These are phyloP conservation scores for Xyrauchen texanus DNA, from an alignment of 2,113 vertebrate genomes.

Conservation along the genomic window DNA sequence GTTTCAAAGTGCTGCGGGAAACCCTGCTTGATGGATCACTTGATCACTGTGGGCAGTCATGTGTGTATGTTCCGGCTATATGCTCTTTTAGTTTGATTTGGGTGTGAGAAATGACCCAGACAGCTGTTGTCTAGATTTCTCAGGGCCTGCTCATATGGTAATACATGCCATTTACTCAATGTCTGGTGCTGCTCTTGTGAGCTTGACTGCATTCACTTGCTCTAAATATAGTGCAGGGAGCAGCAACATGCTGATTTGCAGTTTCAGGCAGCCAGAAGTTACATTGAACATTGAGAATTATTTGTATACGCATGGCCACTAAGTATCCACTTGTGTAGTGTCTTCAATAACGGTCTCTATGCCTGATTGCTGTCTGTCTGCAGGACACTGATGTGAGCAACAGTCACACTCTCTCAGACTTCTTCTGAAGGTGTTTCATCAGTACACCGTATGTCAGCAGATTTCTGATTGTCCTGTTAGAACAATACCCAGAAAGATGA, in stretches of 20 bases:
- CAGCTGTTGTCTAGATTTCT: background rate
- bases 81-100: too few relatives aligned
- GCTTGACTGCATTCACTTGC: constrained; percentile 59
- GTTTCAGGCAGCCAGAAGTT: constrained; percentile 75
- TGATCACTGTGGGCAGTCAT: too few relatives aligned
- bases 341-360: constrained; percentile 73
- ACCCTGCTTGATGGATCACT: too few relatives aligned
- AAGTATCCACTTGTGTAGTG: constrained; percentile 70
- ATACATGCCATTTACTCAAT: constrained; percentile 5
- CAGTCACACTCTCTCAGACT: too few relatives aligned
- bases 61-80: too few relatives aligned
- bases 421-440: too few relatives aligned
- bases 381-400: constrained; percentile 58
- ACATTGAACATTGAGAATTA: constrained; percentile 72
- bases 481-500: too few relatives aligned
- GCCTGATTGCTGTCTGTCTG: constrained; percentile 70
- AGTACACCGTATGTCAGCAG: too few relatives aligned
- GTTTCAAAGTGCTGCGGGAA: too few relatives aligned
- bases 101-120: background rate
- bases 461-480: too few relatives aligned
- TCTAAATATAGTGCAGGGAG: constrained; percentile 71
- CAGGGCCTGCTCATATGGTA: background rate
- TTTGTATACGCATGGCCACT: constrained; percentile 76
- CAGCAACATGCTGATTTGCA: constrained; percentile 73
- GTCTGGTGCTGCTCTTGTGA: constrained; percentile 57